phyloP scores from a whole-genome alignment of 1,140 invertebrate genomes.

The Grapholita molesta region DNA sequence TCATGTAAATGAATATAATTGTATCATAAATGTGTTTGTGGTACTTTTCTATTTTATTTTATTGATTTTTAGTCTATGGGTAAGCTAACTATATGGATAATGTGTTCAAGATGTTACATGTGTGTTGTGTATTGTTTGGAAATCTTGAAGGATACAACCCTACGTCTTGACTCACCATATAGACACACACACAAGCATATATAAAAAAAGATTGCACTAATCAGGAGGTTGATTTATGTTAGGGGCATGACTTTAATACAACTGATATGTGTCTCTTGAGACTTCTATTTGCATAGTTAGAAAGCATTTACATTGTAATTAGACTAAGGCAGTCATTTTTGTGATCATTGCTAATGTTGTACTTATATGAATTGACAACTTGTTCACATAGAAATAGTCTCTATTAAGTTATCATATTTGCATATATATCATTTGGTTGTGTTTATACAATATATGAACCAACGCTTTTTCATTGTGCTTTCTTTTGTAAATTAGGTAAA shows the following conservation, averaged over 20 bases:
- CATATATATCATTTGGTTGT: neutral
- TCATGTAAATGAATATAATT: neutral
- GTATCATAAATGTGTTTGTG: neutral
- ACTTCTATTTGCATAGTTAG: neutral
- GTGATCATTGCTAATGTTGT: conserved; percentile 46
- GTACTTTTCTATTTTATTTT: conserved; percentile 3
- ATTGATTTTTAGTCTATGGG: neutral
- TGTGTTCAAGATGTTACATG: neutral
- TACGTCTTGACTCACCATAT: too few species aligned
- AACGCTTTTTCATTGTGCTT: neutral
- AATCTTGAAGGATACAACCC: too few species aligned
- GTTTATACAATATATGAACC: neutral
- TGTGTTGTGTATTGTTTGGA: neutral
- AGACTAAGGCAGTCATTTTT: neutral
- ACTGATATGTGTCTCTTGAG: neutral
- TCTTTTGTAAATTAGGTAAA: neutral
- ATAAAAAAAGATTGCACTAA: too few species aligned
- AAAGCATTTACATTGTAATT: neutral
- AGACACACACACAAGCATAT: too few species aligned
- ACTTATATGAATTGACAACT: conserved; percentile 16
- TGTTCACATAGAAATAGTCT: neutral
- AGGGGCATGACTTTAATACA: neutral
- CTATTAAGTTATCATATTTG: neutral
- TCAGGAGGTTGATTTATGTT: neutral
- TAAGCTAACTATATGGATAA: neutral